Evolutionary conservation across 2,888 invertebrate species (phyloP), one percentile per base, ranked within the genome.

Genomic region (Dryobotodes eremita): DNA sequence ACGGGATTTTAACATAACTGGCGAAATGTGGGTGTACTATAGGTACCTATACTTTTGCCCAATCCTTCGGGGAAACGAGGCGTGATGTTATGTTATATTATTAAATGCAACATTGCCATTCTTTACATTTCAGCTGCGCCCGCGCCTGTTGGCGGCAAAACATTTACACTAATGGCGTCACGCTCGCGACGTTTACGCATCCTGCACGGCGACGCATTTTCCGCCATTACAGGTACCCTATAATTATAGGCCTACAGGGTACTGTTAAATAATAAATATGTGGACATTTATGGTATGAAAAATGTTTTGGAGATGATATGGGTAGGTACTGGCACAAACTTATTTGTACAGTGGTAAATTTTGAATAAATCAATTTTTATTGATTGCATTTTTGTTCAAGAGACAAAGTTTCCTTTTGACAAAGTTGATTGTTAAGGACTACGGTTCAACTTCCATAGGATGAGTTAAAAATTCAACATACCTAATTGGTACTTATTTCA

Each of bases 131-230:
- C 59, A 62, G 36, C 62, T 71, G 77, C 62, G 87, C 85, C 86
- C 62, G 84, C 85, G 84, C 86, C 81, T 81, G 59, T 80, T 74
- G 82, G 85, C 80, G 80, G 84, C 76, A 85, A 55, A 69, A 68
- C 74, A 53, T 71, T 77, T 85, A 81, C 71, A 71, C 62, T 81
- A 85, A 85, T 80, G 68, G 31, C 76, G 85, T 83, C 86, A 84
- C 82, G 83, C 86, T 77, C 50, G 75, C 53, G 71, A 76, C 82
- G 72, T 48, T 64, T 53, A 71, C 82, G 77, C 62, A 61, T 73
- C 62, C 46, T 61, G 48, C 69, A 81, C 71, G 57, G 70, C 73
- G 82, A 82, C 61, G 66, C 36, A 62, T 74, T 78, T 77, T 77
- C 76, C 68, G 48, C 71, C 59, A 73, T 82, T 80, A 70, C 26